These are phyloP conservation scores for Elysia crispata DNA, from an alignment of 2,888 invertebrate species.

Conservation along the genomic window DNA sequence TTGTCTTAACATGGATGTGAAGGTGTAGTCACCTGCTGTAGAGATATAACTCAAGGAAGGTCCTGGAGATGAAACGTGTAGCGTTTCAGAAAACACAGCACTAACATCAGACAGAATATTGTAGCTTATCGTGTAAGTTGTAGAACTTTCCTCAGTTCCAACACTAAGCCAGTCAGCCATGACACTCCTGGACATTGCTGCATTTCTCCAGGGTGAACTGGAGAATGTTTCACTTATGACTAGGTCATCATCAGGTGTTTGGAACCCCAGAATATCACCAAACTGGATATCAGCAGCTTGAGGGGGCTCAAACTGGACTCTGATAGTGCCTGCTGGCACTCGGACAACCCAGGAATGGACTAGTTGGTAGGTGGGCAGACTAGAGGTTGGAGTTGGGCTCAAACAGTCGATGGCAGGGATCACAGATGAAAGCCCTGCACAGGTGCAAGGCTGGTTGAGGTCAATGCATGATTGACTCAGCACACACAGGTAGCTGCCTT, in stretches of 20 bases:
- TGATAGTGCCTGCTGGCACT: constrained; percentile 51
- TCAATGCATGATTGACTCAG: constrained; percentile 56
- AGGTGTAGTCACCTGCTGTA: constrained; percentile 53
- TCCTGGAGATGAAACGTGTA: constrained; percentile 39
- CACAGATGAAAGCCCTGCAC: constrained; percentile 46
- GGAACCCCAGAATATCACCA: constrained; percentile 61
- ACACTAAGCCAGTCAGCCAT: constrained; percentile 50
- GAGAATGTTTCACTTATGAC: constrained; percentile 53
- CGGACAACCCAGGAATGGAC: constrained; percentile 38
- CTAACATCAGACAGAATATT: constrained; percentile 57
- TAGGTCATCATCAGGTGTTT: constrained; percentile 50
- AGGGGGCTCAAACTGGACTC: constrained; percentile 42
- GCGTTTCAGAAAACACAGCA: constrained; percentile 43
- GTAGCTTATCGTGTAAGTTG: constrained; percentile 33
- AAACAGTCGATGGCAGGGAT: no score
- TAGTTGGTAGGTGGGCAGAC: not conserved
- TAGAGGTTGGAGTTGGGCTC: no score
- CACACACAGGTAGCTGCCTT: constrained; percentile 57
- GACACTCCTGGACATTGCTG: constrained; percentile 35
- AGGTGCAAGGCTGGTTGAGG: constrained; percentile 59
- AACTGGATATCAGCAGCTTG: not conserved
- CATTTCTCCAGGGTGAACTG: constrained; percentile 52
- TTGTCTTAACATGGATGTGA: constrained; percentile 41
- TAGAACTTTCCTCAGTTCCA: constrained; percentile 6
- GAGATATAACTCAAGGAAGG: constrained; percentile 52